Base-by-base conservation (phyloP, 2,113 vertebrate species). In the Gobius niger region DNA sequence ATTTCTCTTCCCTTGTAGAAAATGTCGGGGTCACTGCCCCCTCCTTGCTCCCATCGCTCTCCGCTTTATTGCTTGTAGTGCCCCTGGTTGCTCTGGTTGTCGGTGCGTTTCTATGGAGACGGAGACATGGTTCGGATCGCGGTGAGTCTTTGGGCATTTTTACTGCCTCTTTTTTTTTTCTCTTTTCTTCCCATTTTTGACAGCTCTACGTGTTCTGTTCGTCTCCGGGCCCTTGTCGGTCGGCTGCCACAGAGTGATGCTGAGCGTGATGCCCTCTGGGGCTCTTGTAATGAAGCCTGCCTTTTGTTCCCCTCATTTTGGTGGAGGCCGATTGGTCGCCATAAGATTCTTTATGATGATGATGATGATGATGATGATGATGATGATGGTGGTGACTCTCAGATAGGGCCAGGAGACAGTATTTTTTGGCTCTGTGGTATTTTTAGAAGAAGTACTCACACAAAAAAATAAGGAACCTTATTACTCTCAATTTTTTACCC, bases 31-130 rank as follows among this genome's bases (percentile, higher is more conserved):
- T 77, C 72, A 46, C 75, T 57, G 59, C 69, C 72, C 60, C 83
- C 81, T 75, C 81, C 68, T 60, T 44, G 47, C 84, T 68, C 72
- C 78, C 81, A 64, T 83, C 80, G 66, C 87, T 93, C 63, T 87
- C 81, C 69, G 82, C 87, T 73, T 90, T 93, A 85, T 88, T 92
- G 82, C 89, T 93, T 85, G 80, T 92, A 80, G 86, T 92, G 76
- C 92, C 90, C 83, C 73, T 91, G 86, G 82, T 87, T 90, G 86
- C 90, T n/a, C 76, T 73, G 67, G 82, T 83, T 80, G 83, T 82
- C 71, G 82, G 85, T 72, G 87, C 91, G 92, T 93, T 93, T 85
- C 92, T 93, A 92, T 92, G 92, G 92, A 90, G 87, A 93, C 91
- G 75, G 78, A 86, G 89, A 85, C 82, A 86, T 85, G 86, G 88